phyloP scores from a whole-genome alignment of 2,113 vertebrate species.

The Tympanuchus pallidicinctus region DNA sequence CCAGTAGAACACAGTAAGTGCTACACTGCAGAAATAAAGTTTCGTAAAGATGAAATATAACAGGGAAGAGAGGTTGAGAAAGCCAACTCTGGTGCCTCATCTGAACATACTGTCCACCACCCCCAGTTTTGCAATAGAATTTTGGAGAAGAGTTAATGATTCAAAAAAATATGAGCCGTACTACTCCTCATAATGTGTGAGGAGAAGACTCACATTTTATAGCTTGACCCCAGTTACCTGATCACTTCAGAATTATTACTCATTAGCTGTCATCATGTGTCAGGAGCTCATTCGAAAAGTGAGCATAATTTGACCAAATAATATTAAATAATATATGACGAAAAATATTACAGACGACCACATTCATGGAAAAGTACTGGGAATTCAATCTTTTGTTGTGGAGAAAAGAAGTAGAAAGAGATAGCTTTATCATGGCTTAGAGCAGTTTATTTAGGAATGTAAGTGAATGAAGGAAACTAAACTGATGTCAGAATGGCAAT shows the following conservation, averaged over 20 bases:
- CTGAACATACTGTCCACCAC: neutral
- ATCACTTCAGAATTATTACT: neutral
- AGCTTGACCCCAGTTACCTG: neutral
- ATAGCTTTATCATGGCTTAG: neutral
- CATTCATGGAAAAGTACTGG: neutral
- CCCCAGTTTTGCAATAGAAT: neutral
- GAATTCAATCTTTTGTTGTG: neutral
- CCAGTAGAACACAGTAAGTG: neutral
- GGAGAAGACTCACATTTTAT: neutral
- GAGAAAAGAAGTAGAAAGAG: neutral
- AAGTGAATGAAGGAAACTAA: neutral
- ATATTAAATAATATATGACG: neutral
- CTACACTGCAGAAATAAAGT: neutral
- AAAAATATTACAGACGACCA: neutral
- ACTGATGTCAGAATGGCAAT: neutral
- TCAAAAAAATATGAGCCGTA: neutral
- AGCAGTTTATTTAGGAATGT: neutral
- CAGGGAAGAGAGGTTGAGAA: neutral
- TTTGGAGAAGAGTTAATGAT: neutral
- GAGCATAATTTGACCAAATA: neutral
- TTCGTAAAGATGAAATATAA: neutral
- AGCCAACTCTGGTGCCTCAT: neutral
- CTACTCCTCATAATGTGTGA: neutral
- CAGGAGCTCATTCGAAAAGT: neutral
- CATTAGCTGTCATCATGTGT: fast-evolving